These are phyloP conservation scores for Radopholus similis DNA, from an alignment of 1,140 invertebrate genomes.

Conservation along the genomic window DNA sequence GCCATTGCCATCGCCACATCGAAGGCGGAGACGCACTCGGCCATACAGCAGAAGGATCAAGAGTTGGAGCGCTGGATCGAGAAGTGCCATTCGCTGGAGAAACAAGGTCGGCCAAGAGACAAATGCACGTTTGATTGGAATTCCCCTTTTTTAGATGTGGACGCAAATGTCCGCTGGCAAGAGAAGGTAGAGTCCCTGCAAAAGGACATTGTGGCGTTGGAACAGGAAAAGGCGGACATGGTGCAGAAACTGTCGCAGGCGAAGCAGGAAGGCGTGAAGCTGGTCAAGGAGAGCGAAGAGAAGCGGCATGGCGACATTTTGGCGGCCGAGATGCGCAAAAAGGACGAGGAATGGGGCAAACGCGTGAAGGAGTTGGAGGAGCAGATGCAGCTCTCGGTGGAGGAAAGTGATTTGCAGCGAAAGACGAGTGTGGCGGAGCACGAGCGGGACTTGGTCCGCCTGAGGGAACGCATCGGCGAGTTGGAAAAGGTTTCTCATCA, in stretches of 20 bases:
- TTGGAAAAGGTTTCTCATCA: slow-evolving; percentile 1
- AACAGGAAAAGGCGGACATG: slow-evolving; percentile 55
- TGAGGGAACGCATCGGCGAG: slow-evolving; percentile 18
- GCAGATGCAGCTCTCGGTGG: slow-evolving; percentile 34
- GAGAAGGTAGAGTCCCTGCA: slow-evolving; percentile 40
- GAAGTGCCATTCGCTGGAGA: slow-evolving; percentile 45
- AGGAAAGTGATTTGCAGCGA: slow-evolving; percentile 32
- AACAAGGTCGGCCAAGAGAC: slow-evolving; percentile 12
- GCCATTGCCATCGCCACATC: slow-evolving; percentile 40
- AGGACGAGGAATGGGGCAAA: slow-evolving; percentile 33
- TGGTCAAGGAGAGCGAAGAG: slow-evolving; percentile 50
- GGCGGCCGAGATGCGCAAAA: slow-evolving; percentile 19
- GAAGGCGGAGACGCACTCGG: slow-evolving; percentile 46
- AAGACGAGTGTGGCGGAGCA: slow-evolving; percentile 22
- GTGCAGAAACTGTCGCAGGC: slow-evolving; percentile 54
- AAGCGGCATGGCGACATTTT: slow-evolving; percentile 31
- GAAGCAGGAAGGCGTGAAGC: slow-evolving; percentile 55
- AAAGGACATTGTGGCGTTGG: slow-evolving; percentile 37
- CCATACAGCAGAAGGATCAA: slow-evolving; percentile 45
- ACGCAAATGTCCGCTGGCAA: slow-evolving; percentile 42
- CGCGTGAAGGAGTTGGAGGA: slow-evolving; percentile 27
- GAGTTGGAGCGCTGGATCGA: slow-evolving; percentile 47
- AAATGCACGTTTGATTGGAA: neutral
- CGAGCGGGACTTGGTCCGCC: neutral
- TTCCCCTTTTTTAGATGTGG: slow-evolving; percentile 34